Evolutionary conservation across 2,888 invertebrate genomes (phyloP).

Genomic region (Melanchra persicariae): DNA sequence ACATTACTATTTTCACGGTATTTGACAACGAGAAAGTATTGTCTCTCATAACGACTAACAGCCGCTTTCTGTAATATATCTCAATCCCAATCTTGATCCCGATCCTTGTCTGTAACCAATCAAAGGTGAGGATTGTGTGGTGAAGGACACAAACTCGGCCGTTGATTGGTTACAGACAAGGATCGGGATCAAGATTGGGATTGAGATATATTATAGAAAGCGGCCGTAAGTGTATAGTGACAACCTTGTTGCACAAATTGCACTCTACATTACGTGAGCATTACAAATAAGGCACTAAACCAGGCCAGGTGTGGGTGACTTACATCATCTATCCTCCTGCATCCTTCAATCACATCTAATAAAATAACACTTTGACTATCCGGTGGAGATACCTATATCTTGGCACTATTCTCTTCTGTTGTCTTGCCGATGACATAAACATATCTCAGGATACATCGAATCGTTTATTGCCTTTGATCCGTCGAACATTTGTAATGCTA

Average conservation of each 20-base stretch:
- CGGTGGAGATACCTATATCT: conserved; percentile 7
- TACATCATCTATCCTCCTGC: conserved; percentile 38
- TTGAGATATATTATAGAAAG: too few relatives aligned
- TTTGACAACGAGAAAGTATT: too few relatives aligned
- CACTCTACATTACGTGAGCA: conserved; percentile 10
- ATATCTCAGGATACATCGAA: conserved; percentile 20
- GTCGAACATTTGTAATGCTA: conserved; percentile 21
- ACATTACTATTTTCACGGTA: too few relatives aligned
- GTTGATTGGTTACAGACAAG: too few relatives aligned
- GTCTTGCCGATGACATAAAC: conserved; percentile 29
- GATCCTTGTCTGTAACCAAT: too few relatives aligned
- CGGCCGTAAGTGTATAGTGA: too few relatives aligned
- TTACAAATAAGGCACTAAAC: conserved; percentile 2
- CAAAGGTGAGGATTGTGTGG: too few relatives aligned
- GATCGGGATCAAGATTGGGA: too few relatives aligned
- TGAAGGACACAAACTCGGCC: too few relatives aligned
- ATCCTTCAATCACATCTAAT: conserved; percentile 37
- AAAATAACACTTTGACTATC: conserved; percentile 31
- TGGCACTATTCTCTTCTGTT: conserved; percentile 7
- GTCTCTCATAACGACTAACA: too few relatives aligned
- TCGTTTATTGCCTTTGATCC: conserved; percentile 29
- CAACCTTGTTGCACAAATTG: conserved; percentile 30
- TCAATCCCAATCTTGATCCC: too few relatives aligned
- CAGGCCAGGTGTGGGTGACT: conserved; percentile 46
- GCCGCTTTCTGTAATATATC: too few relatives aligned